Evolutionary conservation across 2,888 invertebrate species (phyloP), one percentile per base, ranked within the genome.

Genomic region (Archips crataeganus): DNA sequence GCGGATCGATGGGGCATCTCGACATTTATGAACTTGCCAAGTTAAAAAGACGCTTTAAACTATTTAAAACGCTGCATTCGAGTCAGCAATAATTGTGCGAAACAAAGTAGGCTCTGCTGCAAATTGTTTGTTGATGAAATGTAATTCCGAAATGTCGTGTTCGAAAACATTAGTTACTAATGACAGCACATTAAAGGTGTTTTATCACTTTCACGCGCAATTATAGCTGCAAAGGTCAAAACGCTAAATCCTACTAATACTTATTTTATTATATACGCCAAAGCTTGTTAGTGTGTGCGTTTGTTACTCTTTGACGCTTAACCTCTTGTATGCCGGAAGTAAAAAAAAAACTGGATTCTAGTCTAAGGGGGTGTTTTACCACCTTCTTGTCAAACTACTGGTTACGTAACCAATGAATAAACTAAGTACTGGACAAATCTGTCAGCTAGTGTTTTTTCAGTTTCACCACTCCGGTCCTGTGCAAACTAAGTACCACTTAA

Each of bases 21-120:
- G 78, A 81, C 79, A 77, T 82, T 82, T 81, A 81, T 79, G 77
- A 78, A 77, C 79, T 77, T 75, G 81, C 76, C 76, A 78, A 76
- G 67, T 72, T 79, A 78, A 79, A 80, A 75, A 77, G 76, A 77
- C 74, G 75, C 71, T 77, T 77, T 74, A 75, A 76, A 72, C 75
- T 77, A n/a, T n/a, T n/a, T n/a, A 74, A 79, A 79, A 77, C 76
- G 75, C 77, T 76, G 75, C 75, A 74, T 78, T 78, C 70, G 79
- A 80, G 71, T 77, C 78, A 77, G 71, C 73, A 72, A 76, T 79
- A 78, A 78, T 78, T 75, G 75, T 71, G 69, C 45, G 76, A 70
- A 77, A 74, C 75, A 79, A 77, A 57, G 70, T 67, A 60, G 74
- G 74, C 68, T 64, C 54, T 36, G 67, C 59, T 70, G 65, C 74